Evolutionary conservation across 2,888 invertebrate genomes (phyloP).

Genomic region (Linnaemya tessellans): DNA sequence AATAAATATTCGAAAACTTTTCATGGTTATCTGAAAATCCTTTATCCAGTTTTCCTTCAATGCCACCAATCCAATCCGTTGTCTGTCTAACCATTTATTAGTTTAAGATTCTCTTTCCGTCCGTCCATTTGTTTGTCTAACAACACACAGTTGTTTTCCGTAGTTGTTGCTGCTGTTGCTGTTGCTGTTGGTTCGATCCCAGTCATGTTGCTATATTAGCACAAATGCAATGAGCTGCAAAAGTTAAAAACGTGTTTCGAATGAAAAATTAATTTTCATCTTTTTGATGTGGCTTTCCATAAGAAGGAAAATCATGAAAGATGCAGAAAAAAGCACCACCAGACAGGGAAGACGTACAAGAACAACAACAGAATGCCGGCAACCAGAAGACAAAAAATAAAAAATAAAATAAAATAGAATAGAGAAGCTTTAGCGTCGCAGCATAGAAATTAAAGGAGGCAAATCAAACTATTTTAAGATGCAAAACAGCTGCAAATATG

Average conservation of each 20-base stretch:
- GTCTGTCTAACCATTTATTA: conserved; percentile 49
- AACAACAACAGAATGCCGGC: conserved; percentile 14
- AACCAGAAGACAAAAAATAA: conserved; percentile 19
- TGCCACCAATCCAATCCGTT: too few species aligned
- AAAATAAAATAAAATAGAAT: conserved; percentile 7
- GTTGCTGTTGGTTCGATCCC: background rate
- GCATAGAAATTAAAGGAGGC: conserved; percentile 28
- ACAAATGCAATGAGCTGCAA: conserved; percentile 68
- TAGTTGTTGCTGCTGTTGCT: background rate
- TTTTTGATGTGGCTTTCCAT: conserved; percentile 50
- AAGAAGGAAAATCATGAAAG: conserved; percentile 1
- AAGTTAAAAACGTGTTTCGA: conserved; percentile 69
- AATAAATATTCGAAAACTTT: too few species aligned
- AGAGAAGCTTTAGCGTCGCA: conserved; percentile 13
- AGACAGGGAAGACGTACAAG: conserved; percentile 4
- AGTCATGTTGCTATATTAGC: conserved; percentile 50
- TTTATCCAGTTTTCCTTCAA: conserved; percentile 1
- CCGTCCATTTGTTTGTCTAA: conserved; percentile 21
- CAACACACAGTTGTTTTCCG: conserved; percentile 14
- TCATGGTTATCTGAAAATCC: too few species aligned
- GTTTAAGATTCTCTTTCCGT: conserved; percentile 17
- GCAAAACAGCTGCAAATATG: conserved; percentile 69
- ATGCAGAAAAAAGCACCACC: background rate
- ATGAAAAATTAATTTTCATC: conserved; percentile 70
- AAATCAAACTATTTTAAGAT: conserved; percentile 59